Evolutionary conservation across 2,797 vertebrate species (phyloP), one percentile per base, ranked within the genome.

Genomic region (Odontamblyopus lacepedii): DNA sequence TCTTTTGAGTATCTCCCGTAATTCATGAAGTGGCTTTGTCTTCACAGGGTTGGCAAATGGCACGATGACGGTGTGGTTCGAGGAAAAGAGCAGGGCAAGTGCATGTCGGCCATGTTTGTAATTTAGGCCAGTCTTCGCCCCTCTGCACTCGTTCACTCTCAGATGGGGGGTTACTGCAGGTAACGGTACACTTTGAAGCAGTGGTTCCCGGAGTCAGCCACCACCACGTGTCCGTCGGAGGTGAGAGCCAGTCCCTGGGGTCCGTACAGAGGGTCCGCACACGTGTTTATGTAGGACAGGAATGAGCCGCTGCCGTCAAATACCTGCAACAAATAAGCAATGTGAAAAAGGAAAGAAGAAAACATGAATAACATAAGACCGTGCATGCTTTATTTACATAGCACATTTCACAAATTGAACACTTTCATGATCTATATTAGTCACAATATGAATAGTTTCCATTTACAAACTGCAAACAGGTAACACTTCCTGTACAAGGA

Each of bases 121-220:
- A 13, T 26, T 72, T 19, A 56, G 38, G 29, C 74, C 73, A 73
- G 32, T 23, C 23, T 23, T 23, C 23, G 23, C 23, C 23, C 23
- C 23, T 23, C 23, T 23, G 23, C 23, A 23, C 23, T 23, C 23
- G 23, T 23, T 23, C 23, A 23, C 23, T 23, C 23, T 23, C 23
- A 23, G 23, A 23, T 23, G 57, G 11, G 2, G 59, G 38, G 80
- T 94, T 95, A 99, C 91, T 99, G 97, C 76, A 98, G 93, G 87
- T 98, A 99, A 82, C 97, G 96, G 83, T 99, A 99, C 81, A 99
- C 94, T 93, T 99, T 99, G 90, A 98, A 99, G 92, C 98, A 99
- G 88, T 99, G 98, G 92, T 99, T 99, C 82, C 98, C 97, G 70
- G 98, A 99, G 92, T 99, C 98, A 67, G 98, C 98, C 11, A 99